Evolutionary conservation across 2,113 vertebrate genomes (phyloP).

Genomic region (Pelecanoides urinatrix): DNA sequence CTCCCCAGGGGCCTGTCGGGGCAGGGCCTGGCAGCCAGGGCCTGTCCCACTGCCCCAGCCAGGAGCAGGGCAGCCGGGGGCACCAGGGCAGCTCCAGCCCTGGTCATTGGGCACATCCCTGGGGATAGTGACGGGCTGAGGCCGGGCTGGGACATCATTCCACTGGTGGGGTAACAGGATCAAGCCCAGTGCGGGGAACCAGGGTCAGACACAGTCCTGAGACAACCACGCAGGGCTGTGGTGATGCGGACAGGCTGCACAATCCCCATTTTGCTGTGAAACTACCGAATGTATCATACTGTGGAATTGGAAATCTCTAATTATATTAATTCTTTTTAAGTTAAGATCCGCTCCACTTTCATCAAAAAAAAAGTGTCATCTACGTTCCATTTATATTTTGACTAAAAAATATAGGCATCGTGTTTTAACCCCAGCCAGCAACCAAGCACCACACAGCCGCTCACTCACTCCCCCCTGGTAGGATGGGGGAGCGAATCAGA

Average conservation of each 20-base stretch:
- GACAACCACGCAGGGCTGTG: too few species aligned
- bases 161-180: background rate
- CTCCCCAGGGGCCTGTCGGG: fast-evolving
- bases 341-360: background rate
- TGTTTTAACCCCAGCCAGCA: background rate
- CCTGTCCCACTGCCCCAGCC: fast-evolving
- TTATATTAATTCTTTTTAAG: background rate
- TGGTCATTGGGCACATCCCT: fast-evolving
- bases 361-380: background rate
- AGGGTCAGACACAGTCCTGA: background rate
- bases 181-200: background rate
- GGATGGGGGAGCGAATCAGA: background rate
- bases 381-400: background rate
- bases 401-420: background rate
- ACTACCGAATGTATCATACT: background rate
- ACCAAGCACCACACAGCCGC: background rate
- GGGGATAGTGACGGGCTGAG: fast-evolving
- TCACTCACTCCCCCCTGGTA: background rate
- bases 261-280: background rate
- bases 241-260: background rate
- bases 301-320: background rate
- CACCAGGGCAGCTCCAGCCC: background rate
- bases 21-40: background rate
- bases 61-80: fast-evolving
- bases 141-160: background rate